phyloP scores from a whole-genome alignment of 2,113 vertebrate genomes.

The Cebidichthys violaceus region DNA sequence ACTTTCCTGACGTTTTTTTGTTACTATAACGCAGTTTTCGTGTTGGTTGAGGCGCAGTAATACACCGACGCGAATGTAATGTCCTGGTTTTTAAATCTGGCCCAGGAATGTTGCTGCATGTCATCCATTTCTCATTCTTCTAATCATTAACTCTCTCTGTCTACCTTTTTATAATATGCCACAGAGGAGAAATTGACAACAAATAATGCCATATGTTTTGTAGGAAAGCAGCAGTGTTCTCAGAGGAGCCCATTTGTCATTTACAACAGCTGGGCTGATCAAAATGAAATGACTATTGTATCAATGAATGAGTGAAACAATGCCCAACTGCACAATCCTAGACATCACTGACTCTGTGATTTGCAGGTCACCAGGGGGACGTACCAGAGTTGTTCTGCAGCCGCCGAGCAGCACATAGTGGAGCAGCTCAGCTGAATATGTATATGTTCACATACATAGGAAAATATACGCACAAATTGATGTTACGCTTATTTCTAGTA shows the following conservation, averaged over 20 bases:
- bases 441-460: too few species aligned
- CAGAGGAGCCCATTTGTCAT: background rate
- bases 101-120: slow-evolving; percentile 27
- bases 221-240: background rate
- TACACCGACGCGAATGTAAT: slow-evolving; percentile 24
- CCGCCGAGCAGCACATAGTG: too few species aligned
- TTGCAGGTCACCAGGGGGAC: background rate
- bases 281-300: background rate
- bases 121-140: background rate
- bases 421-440: too few species aligned
- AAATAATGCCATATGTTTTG: background rate
- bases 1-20: background rate
- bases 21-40: slow-evolving; percentile 8
- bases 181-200: background rate
- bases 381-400: background rate
- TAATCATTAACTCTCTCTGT: slow-evolving; percentile 7
- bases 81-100: slow-evolving; percentile 36
- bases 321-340: background rate
- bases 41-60: slow-evolving; percentile 14
- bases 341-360: background rate
- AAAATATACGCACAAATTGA: too few species aligned
- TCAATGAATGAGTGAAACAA: background rate
- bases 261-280: background rate
- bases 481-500: too few species aligned
- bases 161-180: background rate